A percentile compares a stretch with the other conserved stretches of the same genome.
phyloP scores from a whole-genome alignment of 2,113 vertebrate species.

The Rhodinocichla rosea region DNA sequence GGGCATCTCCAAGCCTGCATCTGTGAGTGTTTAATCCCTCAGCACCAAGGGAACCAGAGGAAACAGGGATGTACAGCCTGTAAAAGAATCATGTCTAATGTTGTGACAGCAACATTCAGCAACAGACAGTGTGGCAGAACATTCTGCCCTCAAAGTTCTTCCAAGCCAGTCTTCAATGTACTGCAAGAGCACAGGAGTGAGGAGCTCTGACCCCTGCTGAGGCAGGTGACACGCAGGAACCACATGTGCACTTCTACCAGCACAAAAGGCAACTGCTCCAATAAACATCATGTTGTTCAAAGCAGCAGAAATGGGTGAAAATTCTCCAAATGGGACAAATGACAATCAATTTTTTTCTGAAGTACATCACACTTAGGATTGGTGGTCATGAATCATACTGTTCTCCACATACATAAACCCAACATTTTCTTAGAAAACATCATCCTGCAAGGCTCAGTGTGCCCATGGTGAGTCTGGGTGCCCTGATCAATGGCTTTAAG shows the following conservation, averaged over 20 bases:
- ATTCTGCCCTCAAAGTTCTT: not conserved
- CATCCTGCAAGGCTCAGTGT: accelerated
- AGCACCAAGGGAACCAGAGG: not conserved
- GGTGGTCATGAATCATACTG: not conserved
- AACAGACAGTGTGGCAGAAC: not conserved
- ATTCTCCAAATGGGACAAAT: not conserved
- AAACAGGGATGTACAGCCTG: not conserved
- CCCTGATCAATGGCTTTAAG: not conserved
- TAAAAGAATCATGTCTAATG: not conserved
- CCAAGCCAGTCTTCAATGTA: not conserved
- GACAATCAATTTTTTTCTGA: not conserved
- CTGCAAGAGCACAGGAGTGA: not conserved
- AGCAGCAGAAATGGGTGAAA: not conserved
- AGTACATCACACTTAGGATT: not conserved
- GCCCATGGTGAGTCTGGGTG: not conserved
- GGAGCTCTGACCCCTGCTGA: not conserved
- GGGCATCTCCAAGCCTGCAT: not conserved
- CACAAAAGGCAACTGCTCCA: not conserved
- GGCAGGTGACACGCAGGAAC: not conserved
- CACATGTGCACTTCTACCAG: not conserved
- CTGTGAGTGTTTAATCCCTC: not conserved
- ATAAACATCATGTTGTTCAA: accelerated
- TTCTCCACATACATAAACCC: not conserved
- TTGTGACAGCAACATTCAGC: not conserved
- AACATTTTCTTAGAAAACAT: not conserved